These are phyloP conservation scores for Drosophila nigricruria DNA, from an alignment of 2,888 invertebrate genomes.

Conservation along the genomic window DNA sequence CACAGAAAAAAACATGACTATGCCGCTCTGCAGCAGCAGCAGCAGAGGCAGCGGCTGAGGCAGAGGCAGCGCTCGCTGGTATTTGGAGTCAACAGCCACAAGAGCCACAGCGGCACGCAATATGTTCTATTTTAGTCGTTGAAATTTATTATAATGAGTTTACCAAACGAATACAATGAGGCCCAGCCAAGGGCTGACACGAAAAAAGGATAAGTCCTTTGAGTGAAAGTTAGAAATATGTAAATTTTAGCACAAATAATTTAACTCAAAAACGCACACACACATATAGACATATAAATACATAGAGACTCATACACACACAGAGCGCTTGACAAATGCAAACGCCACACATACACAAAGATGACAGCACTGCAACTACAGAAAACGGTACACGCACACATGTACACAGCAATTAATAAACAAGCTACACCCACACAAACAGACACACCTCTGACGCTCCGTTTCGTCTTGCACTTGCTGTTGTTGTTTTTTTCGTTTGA, in stretches of 20 bases:
- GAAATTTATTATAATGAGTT: constrained; percentile 63
- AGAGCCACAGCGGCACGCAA: constrained; percentile 64
- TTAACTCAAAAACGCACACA: constrained; percentile 42
- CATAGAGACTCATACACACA: background rate
- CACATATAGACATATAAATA: constrained; percentile 7
- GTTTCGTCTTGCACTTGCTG: constrained; percentile 29
- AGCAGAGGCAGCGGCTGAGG: constrained; percentile 23
- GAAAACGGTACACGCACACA: constrained; percentile 53
- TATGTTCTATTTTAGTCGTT: constrained; percentile 73
- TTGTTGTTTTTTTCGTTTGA: constrained; percentile 24
- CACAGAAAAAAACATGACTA: constrained; percentile 67
- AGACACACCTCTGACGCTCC: constrained; percentile 59
- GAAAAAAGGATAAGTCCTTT: constrained; percentile 45
- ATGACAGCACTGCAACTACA: constrained; percentile 57
- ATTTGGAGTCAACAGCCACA: constrained; percentile 66
- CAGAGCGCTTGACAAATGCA: constrained; percentile 9
- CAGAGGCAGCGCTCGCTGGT: constrained; percentile 38
- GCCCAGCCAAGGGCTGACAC: constrained; percentile 23
- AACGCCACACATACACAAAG: constrained; percentile 26
- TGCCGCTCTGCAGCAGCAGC: constrained; percentile 46
- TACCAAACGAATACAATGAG: constrained; percentile 41
- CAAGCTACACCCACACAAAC: constrained; percentile 47
- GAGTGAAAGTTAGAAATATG: constrained; percentile 41
- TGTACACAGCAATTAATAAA: constrained; percentile 53
- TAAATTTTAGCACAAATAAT: constrained; percentile 53